Evolutionary conservation across 2,113 vertebrate species (phyloP).

Genomic region (Microcebus lehilahytsara): DNA sequence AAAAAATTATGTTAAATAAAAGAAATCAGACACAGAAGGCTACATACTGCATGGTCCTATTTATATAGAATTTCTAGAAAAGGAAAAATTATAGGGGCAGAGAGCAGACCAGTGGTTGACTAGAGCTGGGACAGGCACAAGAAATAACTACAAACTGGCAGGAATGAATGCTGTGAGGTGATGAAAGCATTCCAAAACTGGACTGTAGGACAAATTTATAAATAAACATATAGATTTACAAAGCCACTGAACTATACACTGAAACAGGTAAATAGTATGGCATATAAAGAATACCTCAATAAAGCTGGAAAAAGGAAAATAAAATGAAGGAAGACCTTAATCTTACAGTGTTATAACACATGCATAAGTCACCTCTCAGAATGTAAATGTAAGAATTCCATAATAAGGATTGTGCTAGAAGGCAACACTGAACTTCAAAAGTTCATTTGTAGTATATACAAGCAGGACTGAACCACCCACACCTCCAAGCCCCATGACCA

Average conservation of each 20-base stretch:
- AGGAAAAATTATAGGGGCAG: background rate
- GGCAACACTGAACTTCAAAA: background rate
- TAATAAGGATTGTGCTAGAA: background rate
- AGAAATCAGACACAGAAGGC: background rate
- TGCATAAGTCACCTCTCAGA: background rate
- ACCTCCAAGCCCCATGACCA: background rate
- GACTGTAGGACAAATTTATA: background rate
- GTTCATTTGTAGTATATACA: background rate
- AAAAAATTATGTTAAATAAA: background rate
- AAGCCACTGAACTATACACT: background rate
- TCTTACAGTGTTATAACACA: background rate
- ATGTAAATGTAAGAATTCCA: background rate
- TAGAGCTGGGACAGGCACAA: background rate
- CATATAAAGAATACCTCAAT: background rate
- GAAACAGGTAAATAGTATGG: background rate
- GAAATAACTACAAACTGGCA: background rate
- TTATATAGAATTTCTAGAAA: background rate
- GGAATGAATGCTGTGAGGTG: background rate
- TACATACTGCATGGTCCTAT: background rate
- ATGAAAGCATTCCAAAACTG: background rate
- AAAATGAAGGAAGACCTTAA: background rate
- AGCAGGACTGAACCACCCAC: background rate
- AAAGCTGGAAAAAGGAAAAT: background rate
- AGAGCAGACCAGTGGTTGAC: background rate
- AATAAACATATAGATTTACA: background rate